Conservation (phyloP, 2,113 vertebrate species). For the Carlito syrichta region DNA sequence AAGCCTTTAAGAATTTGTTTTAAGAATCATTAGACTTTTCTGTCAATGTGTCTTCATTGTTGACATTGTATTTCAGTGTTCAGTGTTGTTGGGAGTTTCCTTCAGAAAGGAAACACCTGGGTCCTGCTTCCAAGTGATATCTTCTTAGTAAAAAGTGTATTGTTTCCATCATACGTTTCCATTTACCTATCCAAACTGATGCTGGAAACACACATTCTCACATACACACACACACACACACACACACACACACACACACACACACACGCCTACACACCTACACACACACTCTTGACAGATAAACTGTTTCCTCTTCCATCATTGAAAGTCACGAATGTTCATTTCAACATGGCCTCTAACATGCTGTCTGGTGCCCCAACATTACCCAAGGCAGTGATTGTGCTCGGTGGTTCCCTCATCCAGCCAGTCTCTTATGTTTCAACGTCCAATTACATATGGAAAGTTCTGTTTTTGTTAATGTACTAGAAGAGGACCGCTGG, state of each 20-base stretch:
- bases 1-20: slow-evolving; percentile 27
- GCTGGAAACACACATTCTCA: neutral
- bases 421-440: neutral
- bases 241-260: neutral
- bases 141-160: neutral
- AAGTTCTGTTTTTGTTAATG: neutral
- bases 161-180: slow-evolving; percentile 54
- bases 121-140: slow-evolving; percentile 4
- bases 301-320: neutral
- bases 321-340: neutral
- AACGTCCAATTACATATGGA: neutral
- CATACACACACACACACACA: neutral
- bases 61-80: slow-evolving; percentile 17
- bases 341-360: neutral
- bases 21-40: slow-evolving; percentile 23
- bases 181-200: slow-evolving; percentile 4
- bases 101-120: slow-evolving; percentile 70
- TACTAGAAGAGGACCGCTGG: neutral
- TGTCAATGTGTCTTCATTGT: slow-evolving; percentile 20
- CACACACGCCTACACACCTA: neutral
- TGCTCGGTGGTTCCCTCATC: neutral
- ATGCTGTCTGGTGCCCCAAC: neutral
- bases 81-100: slow-evolving; percentile 33
- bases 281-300: neutral
- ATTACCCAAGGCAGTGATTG: neutral